A percentile compares a stretch with the other conserved stretches of the same genome.
phyloP scores from a whole-genome alignment of 2,113 vertebrate genomes.

The Emydocephalus ijimae region DNA sequence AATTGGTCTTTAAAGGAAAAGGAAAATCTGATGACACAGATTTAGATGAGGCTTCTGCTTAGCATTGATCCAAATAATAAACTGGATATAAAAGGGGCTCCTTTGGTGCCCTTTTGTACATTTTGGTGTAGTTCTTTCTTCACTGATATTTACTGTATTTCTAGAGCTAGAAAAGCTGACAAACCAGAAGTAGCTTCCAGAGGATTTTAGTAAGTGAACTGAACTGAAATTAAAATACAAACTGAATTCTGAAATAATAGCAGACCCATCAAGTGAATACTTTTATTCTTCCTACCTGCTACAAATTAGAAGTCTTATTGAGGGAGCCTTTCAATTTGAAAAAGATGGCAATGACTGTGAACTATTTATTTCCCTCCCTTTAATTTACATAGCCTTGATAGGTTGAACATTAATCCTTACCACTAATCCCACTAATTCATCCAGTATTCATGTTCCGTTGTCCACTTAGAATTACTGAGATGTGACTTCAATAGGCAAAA shows the following conservation, averaged over 20 bases:
- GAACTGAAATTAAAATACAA: not conserved
- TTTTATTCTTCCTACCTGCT: not conserved
- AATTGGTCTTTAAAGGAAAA: conserved; percentile 16
- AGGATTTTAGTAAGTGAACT: not conserved
- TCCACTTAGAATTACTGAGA: not conserved
- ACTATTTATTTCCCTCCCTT: not conserved
- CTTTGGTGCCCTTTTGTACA: not conserved
- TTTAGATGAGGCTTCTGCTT: not conserved
- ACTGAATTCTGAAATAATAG: not conserved
- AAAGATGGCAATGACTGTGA: not conserved
- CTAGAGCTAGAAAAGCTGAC: not conserved
- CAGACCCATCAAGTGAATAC: not conserved
- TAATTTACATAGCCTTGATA: no score
- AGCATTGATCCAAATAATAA: not conserved
- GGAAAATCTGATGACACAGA: not conserved
- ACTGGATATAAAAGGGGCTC: accelerated
- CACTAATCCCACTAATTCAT: not conserved
- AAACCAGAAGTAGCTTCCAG: not conserved
- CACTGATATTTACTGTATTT: no score
- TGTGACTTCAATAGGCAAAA: not conserved
- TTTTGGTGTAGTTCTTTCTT: not conserved
- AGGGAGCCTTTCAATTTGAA: not conserved
- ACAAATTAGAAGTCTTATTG: not conserved
- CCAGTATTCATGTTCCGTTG: not conserved
- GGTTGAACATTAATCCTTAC: not conserved